Base-by-base conservation (phyloP, 2,888 invertebrate species). In the Microdon myrmicae region DNA sequence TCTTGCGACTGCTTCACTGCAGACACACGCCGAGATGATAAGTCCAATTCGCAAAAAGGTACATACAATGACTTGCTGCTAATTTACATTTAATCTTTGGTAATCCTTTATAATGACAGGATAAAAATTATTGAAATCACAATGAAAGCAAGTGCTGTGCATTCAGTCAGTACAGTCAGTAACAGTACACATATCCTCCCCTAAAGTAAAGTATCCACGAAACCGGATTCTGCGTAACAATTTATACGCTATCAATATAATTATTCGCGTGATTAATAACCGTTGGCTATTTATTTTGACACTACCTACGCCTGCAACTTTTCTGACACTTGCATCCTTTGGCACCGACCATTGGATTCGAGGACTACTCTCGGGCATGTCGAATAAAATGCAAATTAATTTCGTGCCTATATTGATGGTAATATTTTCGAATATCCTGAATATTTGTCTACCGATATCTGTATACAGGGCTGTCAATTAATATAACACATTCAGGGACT, bases 201-300 rank as follows among this genome's bases (percentile, higher is more conserved):
- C n/a, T n/a, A n/a, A n/a, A n/a, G n/a, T n/a, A n/a, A n/a, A n/a
- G n/a, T n/a, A n/a, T n/a, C n/a, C n/a, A n/a, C n/a, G 26, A 29
- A 38, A 17, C 26, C 28, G 16, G 14, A 28, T 12, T 43, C 44
- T 34, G 10, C 26, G 19, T 41, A 48, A 43, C 47, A 61, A 61
- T 61, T 61, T 55, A 61, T 45, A 45, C 56, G 51, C 55, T 56
- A 56, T 56, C 49, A 61, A 61, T 61, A 41, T 45, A 56, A 56
- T 51, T 25, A 41, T 54, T 54, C 37, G 31, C 26, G 47, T 60
- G 47, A 60, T 60, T 60, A 54, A 45, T 32, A 38, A 55, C 34
- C 49, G 48, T 49, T 31, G 47, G 44, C 34, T 55, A n/a, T 61
- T 48, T 19, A 4, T 48, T 48, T 16, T 13, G 14, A 9, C 25